Conservation (phyloP, 2,113 vertebrate genomes). For the Apodemus speciosus region DNA sequence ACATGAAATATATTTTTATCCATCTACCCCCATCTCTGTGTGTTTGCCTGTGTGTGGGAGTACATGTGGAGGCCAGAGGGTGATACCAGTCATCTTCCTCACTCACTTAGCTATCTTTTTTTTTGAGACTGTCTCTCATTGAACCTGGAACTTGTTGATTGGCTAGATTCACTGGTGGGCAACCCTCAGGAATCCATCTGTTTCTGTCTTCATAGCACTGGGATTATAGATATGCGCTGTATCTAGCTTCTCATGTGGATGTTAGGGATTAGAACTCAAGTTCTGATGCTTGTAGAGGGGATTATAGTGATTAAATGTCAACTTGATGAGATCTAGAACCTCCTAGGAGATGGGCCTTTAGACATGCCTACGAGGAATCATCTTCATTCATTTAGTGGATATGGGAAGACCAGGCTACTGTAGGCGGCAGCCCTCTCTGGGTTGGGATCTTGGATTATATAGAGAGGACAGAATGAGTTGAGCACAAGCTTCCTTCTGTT, state of each 20-base stretch:
- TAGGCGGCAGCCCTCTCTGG: not conserved
- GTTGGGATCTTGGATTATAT: not conserved
- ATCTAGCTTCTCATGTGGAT: not conserved
- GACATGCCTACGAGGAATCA: not conserved
- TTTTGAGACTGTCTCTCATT: not conserved
- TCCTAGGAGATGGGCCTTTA: not conserved
- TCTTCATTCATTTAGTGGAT: not conserved
- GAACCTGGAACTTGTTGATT: not conserved
- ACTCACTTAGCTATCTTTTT: not conserved
- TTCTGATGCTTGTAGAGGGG: not conserved
- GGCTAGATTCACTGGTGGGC: not conserved
- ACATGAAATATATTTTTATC: not conserved
- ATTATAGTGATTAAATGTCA: not conserved
- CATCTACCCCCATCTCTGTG: not conserved
- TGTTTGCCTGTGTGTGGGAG: not conserved
- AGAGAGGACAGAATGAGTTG: not conserved
- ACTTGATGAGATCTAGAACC: not conserved
- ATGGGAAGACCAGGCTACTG: not conserved
- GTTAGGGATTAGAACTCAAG: not conserved
- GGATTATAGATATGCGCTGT: not conserved
- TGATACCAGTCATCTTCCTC: not conserved
- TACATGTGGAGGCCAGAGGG: not conserved
- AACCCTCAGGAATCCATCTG: not conserved
- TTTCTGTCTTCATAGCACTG: not conserved
- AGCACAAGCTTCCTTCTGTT: not conserved